phyloP scores from a whole-genome alignment of 2,113 vertebrate species.

The Campylomormyrus tamandua region DNA sequence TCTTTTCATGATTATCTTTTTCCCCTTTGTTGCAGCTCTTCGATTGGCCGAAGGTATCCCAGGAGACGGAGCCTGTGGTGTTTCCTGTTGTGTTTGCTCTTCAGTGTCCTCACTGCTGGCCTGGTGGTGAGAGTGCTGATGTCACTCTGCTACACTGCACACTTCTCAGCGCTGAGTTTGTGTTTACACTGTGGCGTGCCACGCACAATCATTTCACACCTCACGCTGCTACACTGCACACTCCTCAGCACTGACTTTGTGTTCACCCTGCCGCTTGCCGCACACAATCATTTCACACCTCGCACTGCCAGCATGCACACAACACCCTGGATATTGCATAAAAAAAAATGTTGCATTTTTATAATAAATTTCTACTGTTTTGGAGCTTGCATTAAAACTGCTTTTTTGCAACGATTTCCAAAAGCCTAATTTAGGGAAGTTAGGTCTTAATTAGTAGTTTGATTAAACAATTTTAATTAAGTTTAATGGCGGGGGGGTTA shows the following conservation, averaged over 20 bases:
- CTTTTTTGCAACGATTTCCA: neutral
- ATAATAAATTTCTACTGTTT: neutral
- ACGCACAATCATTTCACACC: no score
- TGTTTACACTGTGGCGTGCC: neutral
- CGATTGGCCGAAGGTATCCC: slow-evolving; percentile 73
- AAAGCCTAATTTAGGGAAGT: neutral
- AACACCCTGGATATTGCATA: neutral
- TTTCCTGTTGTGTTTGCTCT: slow-evolving; percentile 65
- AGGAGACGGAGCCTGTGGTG: slow-evolving; percentile 71
- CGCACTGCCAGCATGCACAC: neutral
- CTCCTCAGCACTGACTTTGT: no score
- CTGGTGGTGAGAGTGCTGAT: slow-evolving; percentile 58
- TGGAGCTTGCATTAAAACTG: neutral
- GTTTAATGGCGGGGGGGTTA: neutral
- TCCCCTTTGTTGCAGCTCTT: slow-evolving; percentile 62
- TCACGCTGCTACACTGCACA: neutral
- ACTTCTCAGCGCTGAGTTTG: neutral
- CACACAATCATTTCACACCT: neutral
- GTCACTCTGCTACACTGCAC: neutral
- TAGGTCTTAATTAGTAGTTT: neutral
- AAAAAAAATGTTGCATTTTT: neutral
- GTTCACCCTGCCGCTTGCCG: no score
- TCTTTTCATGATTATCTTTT: neutral
- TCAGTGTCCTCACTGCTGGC: slow-evolving; percentile 60
- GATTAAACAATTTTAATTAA: neutral